Conservation (phyloP, 2,797 vertebrate species). For the Acomys russatus region DNA sequence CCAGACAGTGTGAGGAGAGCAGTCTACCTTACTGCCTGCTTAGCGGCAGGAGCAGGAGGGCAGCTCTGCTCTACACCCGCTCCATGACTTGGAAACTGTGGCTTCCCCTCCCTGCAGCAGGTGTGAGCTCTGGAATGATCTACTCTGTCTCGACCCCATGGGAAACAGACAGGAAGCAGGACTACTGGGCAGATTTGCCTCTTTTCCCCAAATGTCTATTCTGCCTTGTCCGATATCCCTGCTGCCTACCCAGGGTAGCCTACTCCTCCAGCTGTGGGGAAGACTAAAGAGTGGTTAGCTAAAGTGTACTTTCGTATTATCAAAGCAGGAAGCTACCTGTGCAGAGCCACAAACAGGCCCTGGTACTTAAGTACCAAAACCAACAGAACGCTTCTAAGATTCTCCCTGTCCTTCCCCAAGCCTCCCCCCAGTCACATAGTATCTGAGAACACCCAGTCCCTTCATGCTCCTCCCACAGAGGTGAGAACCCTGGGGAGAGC, state of each 20-base stretch:
- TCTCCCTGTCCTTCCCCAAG: neutral
- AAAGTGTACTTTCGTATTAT: neutral
- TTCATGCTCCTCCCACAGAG: neutral
- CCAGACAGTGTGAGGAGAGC: neutral
- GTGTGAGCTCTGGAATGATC: neutral
- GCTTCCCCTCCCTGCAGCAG: neutral
- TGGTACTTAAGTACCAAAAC: neutral
- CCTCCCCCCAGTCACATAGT: neutral
- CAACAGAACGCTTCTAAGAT: neutral
- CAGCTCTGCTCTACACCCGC: neutral
- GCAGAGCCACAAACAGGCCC: neutral
- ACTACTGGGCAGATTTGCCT: neutral
- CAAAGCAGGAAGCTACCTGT: conserved; percentile 2
- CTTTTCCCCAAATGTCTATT: neutral
- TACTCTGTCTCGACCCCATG: neutral
- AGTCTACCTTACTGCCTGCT: neutral
- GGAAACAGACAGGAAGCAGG: conserved; percentile 13
- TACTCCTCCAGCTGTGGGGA: neutral
- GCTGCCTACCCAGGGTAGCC: neutral
- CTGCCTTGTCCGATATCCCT: neutral
- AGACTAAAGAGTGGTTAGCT: neutral
- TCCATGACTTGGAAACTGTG: neutral
- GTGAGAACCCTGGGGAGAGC: neutral
- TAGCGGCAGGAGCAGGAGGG: neutral
- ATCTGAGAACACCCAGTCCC: conserved; percentile 2